phyloP scores from a whole-genome alignment of 2,888 invertebrate genomes.

The Apodemia duryi region DNA sequence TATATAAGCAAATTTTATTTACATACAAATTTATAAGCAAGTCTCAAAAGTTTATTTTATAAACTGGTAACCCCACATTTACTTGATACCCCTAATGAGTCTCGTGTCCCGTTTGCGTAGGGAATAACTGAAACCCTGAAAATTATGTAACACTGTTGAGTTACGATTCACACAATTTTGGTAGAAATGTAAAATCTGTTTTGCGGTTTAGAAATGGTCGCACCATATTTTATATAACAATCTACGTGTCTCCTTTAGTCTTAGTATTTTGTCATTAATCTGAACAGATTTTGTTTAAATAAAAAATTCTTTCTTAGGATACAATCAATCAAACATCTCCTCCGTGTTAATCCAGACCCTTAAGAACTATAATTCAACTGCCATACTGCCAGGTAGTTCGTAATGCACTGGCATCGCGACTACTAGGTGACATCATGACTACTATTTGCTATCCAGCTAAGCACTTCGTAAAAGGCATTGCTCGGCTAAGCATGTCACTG shows the following conservation, averaged over 20 bases:
- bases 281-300: no score
- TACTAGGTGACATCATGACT: no score
- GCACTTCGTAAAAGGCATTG: no score
- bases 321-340: no score
- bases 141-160: conserved; percentile 18
- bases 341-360: no score
- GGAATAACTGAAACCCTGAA: conserved; percentile 18
- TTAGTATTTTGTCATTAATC: neutral
- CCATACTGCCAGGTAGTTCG: no score
- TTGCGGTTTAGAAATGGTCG: conserved; percentile 3
- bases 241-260: neutral
- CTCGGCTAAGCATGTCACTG: no score
- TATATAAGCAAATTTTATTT: neutral
- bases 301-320: no score
- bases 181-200: neutral
- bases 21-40: neutral
- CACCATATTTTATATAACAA: neutral
- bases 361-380: no score
- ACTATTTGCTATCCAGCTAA: no score
- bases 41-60: neutral
- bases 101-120: conserved; percentile 18
- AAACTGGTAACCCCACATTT: conserved; percentile 6
- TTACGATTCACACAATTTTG: conserved; percentile 9
- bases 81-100: conserved; percentile 16
- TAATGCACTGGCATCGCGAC: no score